Evolutionary conservation across 2,113 vertebrate species (phyloP), one percentile per base, ranked within the genome.

Genomic region (Corythornis madagascariensis): DNA sequence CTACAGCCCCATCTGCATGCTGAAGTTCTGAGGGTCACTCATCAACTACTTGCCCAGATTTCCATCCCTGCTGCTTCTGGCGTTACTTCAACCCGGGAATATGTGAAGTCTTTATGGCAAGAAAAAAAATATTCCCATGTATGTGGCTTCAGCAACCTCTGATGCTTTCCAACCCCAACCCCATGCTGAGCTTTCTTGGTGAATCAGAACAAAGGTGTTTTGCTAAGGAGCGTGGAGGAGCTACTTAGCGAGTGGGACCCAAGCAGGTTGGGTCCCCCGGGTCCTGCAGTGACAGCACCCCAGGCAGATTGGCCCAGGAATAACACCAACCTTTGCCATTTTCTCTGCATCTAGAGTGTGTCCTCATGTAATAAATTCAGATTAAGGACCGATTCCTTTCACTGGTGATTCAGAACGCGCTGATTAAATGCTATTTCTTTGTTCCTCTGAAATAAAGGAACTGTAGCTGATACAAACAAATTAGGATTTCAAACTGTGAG

Each of bases 391-490:
- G 35, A 42, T 64, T 81, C 88, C 90, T 87, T 35, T 57, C 86
- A 31, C 66, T 55, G 16, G 80, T 88, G 93, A 95, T 95, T 96
- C 95, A 97, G 94, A 93, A 86, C 6, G 18, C 26, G 65, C 77
- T 71, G 92, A 55, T 92, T 86, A 92, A 88, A 90, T 35, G 87
- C 80, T 63, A 14, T 86, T 93, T 83, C 74, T 79, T 75, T 90
- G 70, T 84, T 94, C 43, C 64, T 40, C 70, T 53, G 91, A 38
- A 85, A 55, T 76, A 64, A 75, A 92, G 73, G 57, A 70, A 22
- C 72, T n/a, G 38, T 16, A 59, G 83, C 43, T 92, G 91, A 87
- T 63, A 55, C 74, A 92, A 96, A 96, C 81, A 91, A 94, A 92
- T 89, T 78, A 72, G 1, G 2, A 31, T 28, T 70, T 95, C 88